Evolutionary conservation across 2,797 vertebrate species (phyloP).

Genomic region (Labroides dimidiatus): DNA sequence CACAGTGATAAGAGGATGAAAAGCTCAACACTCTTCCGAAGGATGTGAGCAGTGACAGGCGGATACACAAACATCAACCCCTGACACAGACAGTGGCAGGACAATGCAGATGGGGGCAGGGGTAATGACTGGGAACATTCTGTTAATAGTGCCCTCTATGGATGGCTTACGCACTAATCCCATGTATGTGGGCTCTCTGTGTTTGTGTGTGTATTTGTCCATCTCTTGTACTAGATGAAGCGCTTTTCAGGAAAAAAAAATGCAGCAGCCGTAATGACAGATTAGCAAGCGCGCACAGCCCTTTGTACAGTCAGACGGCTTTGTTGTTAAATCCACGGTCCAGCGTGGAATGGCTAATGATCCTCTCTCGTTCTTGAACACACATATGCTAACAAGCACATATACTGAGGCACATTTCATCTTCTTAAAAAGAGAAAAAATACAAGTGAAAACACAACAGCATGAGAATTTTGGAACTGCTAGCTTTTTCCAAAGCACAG

Average conservation of each 20-base stretch:
- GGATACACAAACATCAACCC: conserved; percentile 34
- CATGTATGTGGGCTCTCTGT: conserved; percentile 39
- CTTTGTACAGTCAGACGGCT: conserved; percentile 53
- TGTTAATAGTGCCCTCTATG: conserved; percentile 61
- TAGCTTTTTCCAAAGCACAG: conserved; percentile 44
- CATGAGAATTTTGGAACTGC: conserved; percentile 38
- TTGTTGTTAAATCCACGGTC: conserved; percentile 66
- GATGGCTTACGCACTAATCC: conserved; percentile 71
- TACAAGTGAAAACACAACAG: conserved; percentile 9
- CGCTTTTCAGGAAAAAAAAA: conserved; percentile 64
- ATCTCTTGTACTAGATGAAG: conserved; percentile 26
- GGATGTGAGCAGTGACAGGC: conserved; percentile 17
- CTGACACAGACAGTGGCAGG: conserved; percentile 34
- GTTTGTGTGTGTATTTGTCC: conserved; percentile 26
- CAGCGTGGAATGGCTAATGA: conserved; percentile 55
- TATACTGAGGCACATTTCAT: background rate
- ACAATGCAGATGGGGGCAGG: conserved; percentile 32
- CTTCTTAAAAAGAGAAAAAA: conserved; percentile 3
- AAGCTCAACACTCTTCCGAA: conserved; percentile 32
- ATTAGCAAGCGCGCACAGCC: conserved; percentile 57
- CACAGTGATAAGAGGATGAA: conserved; percentile 34
- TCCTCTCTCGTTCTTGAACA: conserved; percentile 2
- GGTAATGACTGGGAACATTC: conserved; percentile 69
- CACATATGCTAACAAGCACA: conserved; percentile 11
- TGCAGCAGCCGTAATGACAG: conserved; percentile 57